phyloP scores from a whole-genome alignment of 2,888 invertebrate genomes.

The Cetonia aurata region DNA sequence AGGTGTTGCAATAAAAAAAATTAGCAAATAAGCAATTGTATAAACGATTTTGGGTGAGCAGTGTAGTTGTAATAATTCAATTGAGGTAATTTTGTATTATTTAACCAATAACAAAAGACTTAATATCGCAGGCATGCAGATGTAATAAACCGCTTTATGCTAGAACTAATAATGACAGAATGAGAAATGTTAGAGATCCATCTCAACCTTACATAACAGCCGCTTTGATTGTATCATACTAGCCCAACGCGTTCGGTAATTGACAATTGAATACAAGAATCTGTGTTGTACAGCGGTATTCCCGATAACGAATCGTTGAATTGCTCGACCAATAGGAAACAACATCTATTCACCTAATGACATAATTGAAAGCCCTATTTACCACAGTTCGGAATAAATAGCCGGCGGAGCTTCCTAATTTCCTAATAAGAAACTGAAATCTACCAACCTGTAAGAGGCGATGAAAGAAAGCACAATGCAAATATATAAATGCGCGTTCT shows the following conservation, averaged over 20 bases:
- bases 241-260: constrained; percentile 4
- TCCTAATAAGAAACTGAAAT: not conserved
- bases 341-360: constrained; percentile 8
- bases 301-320: constrained; percentile 13
- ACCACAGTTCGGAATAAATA: not conserved
- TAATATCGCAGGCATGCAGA: no score
- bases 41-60: no score
- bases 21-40: no score
- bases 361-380: constrained; percentile 23
- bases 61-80: no score
- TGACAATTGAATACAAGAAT: constrained; percentile 27
- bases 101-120: no score
- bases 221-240: constrained; percentile 11
- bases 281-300: constrained; percentile 11
- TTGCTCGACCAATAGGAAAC: constrained; percentile 10
- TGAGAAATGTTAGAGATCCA: not conserved
- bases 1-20: no score
- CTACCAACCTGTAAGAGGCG: no score
- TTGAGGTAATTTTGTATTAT: no score
- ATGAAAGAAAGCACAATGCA: no score
- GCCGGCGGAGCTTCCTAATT: constrained; percentile 1
- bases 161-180: no score
- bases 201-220: not conserved
- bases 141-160: no score
- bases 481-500: no score